Percentiles rank a stretch among this genome's conserved stretches.
Conservation (phyloP, 1,140 invertebrate species). For the Papilio polyxenes region DNA sequence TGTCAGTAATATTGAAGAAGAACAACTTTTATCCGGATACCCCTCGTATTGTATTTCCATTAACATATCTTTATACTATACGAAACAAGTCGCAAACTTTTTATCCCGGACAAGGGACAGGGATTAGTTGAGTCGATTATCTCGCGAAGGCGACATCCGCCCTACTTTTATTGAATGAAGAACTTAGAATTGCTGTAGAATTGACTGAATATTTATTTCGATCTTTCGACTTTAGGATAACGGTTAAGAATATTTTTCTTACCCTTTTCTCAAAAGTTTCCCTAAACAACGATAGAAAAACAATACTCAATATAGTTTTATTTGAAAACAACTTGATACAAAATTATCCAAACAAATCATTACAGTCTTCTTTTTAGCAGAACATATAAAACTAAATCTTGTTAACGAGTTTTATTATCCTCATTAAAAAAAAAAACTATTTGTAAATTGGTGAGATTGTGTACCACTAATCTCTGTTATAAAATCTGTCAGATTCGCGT, state of each 20-base stretch:
- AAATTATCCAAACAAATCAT: not conserved
- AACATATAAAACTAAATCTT: no score
- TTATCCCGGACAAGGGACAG: constrained; percentile 4
- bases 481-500: no score
- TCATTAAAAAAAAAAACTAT: no score
- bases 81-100: not conserved
- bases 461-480: no score
- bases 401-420: no score
- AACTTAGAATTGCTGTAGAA: not conserved
- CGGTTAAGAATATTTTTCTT: not conserved
- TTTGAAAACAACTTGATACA: not conserved
- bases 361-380: no score
- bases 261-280: not conserved
- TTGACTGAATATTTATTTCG: not conserved
- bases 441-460: no score
- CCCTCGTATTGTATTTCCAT: no score
- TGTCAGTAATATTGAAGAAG: no score
- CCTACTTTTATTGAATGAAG: not conserved
- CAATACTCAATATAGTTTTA: not conserved
- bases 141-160: not conserved
- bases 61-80: not conserved
- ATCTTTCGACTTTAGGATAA: constrained; percentile 12
- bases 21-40: no score
- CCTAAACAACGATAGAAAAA: not conserved
- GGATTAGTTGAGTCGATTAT: constrained; percentile 26